Evolutionary conservation across 2,113 vertebrate genomes (phyloP).

Genomic region (Osmerus mordax): DNA sequence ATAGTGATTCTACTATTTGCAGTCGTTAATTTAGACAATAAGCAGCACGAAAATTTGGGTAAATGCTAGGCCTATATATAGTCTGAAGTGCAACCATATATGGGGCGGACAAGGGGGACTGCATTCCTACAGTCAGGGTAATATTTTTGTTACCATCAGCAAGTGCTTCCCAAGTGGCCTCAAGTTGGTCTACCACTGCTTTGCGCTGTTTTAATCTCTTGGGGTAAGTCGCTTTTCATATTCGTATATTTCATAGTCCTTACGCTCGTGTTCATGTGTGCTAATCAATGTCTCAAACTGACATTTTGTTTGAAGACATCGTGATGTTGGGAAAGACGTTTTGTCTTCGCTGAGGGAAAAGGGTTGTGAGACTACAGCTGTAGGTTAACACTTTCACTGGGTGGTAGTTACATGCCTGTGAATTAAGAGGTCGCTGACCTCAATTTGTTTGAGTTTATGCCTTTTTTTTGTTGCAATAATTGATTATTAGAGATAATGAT

Average conservation of each 20-base stretch:
- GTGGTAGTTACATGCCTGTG: slow-evolving; percentile 22
- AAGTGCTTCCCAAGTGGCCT: slow-evolving; percentile 72
- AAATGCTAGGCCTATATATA: slow-evolving; percentile 86
- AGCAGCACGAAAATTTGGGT: slow-evolving; percentile 49
- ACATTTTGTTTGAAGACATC: slow-evolving; percentile 8
- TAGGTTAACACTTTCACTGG: slow-evolving; percentile 42
- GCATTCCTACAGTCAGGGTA: slow-evolving; percentile 75
- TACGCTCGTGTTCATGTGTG: neutral
- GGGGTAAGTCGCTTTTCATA: slow-evolving; percentile 76
- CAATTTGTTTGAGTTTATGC: slow-evolving; percentile 1
- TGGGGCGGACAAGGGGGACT: slow-evolving; percentile 75
- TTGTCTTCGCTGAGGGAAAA: slow-evolving; percentile 24
- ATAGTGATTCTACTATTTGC: no score
- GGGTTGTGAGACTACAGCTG: neutral
- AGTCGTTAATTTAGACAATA: no score
- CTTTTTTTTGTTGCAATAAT: neutral
- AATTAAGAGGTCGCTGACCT: slow-evolving; percentile 42
- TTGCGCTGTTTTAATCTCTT: slow-evolving; percentile 64
- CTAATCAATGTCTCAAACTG: neutral
- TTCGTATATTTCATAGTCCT: slow-evolving; percentile 28
- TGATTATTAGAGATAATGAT: no score
- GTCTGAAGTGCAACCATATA: slow-evolving; percentile 85
- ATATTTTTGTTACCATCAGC: slow-evolving; percentile 83
- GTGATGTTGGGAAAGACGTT: slow-evolving; percentile 14
- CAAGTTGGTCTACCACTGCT: slow-evolving; percentile 70